Evolutionary conservation across 1,140 invertebrate species (phyloP), one percentile per base, ranked within the genome.

Genomic region (Scaptomyza hsui): DNA sequence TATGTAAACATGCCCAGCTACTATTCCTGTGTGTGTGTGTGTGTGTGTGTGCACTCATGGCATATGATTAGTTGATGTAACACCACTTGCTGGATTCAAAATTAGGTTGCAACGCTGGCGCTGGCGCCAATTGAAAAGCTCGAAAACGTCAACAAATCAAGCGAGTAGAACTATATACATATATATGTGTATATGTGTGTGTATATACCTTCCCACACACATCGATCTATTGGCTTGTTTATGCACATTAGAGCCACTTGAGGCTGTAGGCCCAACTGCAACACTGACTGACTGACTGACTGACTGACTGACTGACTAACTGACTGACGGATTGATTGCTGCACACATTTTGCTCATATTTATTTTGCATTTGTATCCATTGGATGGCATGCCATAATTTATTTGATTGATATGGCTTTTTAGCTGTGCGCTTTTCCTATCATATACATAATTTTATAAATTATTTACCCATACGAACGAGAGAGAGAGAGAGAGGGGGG

Each of bases 391-490:
- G 60, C 59, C 80, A 86, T 81, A 74, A 88, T 86, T 88, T 74
- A 69, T 81, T 77, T 86, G 82, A 86, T 86, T 86, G 81, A 86
- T 86, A 77, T 88, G 82, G 73, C 81, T 61, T 73, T 85, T 70
- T 42, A 72, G 62, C 63, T 74, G 42, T 39, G n/a, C 37, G 47
- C 42, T 9, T 47, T 12, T 29, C 47, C 37, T 59, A 29, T 44
- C 57, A 51, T 24, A 44, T 61, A 72, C 72, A 72, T 72, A 64
- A 71, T 77, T 86, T 57, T 86, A 70, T 74, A 85, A 86, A 86
- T 81, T 80, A 86, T 85, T 76, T 80, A 64, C 68, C 76, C 67
- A 76, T 73, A 61, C 41, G 26, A 21, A 4, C 19, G 6, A 29
- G 4, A 26, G 26, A 29, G 26, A 9, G 7, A 29, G 26, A 9